Evolutionary conservation across 2,113 vertebrate genomes (phyloP).

Genomic region (Oplegnathus fasciatus): DNA sequence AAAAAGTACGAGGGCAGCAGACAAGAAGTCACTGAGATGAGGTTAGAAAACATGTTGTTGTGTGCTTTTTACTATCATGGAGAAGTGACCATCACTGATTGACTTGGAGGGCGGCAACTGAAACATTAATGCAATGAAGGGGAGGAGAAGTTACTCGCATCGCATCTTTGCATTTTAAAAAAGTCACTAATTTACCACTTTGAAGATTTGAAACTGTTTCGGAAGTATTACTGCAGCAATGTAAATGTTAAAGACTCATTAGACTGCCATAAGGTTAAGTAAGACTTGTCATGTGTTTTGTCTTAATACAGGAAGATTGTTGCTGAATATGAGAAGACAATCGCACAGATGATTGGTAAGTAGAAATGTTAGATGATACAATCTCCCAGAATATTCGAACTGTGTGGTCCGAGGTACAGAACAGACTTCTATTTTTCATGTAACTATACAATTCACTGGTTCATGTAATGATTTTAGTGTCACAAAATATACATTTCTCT

Average conservation of each 20-base stretch:
- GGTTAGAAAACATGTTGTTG: slow-evolving; percentile 79
- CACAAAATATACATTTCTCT: neutral
- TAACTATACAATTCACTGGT: neutral
- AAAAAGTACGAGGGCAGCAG: slow-evolving; percentile 91
- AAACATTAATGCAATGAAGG: neutral
- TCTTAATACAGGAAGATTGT: slow-evolving; percentile 91
- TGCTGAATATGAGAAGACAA: slow-evolving; percentile 97
- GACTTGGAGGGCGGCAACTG: neutral
- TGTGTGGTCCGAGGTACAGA: neutral
- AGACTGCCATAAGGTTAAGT: neutral
- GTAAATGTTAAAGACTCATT: neutral
- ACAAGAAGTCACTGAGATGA: slow-evolving; percentile 95
- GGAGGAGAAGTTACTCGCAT: neutral
- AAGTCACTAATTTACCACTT: neutral
- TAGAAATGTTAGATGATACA: slow-evolving; percentile 5
- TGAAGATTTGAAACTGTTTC: neutral
- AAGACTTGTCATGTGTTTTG: slow-evolving; percentile 1
- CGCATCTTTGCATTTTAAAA: neutral
- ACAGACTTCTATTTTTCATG: neutral
- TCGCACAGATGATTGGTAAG: slow-evolving; percentile 98
- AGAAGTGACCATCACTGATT: neutral
- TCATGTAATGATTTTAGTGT: neutral
- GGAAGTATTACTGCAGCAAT: neutral
- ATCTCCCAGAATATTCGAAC: neutral
- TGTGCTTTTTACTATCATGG: neutral